phyloP scores from a whole-genome alignment of 2,888 invertebrate genomes.

The Epirrita christyi region DNA sequence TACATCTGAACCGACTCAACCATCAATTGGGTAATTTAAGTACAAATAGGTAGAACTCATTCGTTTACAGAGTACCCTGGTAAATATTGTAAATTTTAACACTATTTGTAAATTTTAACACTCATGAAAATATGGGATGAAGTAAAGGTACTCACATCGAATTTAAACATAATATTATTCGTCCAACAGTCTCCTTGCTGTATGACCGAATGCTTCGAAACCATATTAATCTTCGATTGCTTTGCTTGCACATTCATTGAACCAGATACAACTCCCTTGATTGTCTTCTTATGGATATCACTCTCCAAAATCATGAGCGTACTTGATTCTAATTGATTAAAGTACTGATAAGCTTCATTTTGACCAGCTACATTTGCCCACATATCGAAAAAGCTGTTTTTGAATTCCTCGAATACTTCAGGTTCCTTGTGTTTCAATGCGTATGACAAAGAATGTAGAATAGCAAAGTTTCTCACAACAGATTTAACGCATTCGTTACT shows the following conservation, averaged over 20 bases:
- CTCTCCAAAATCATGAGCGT: slow-evolving; percentile 25
- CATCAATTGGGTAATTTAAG: no score
- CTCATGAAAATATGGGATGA: no score
- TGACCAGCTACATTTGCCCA: slow-evolving; percentile 19
- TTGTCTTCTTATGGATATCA: slow-evolving; percentile 28
- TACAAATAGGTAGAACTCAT: no score
- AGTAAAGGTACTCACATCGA: slow-evolving; percentile 39
- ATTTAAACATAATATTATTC: slow-evolving; percentile 55
- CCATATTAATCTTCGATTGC: slow-evolving; percentile 34
- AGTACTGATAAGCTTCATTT: slow-evolving; percentile 10
- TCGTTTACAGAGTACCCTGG: no score
- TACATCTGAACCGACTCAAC: no score
- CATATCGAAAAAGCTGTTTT: slow-evolving; percentile 33
- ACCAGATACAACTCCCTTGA: slow-evolving; percentile 22
- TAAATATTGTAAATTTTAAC: no score
- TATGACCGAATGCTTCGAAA: slow-evolving; percentile 45
- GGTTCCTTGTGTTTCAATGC: slow-evolving; percentile 48
- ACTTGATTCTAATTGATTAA: slow-evolving; percentile 23
- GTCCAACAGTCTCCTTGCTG: slow-evolving; percentile 56
- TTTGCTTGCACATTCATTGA: slow-evolving; percentile 12
- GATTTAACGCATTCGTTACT: slow-evolving; percentile 43
- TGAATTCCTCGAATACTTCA: slow-evolving; percentile 32
- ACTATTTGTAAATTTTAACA: no score
- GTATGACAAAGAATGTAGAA: slow-evolving; percentile 49
- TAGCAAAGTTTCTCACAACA: slow-evolving; percentile 47